These are phyloP conservation scores for Drosophila antonietae DNA, from an alignment of 2,888 invertebrate genomes.

Conservation along the genomic window DNA sequence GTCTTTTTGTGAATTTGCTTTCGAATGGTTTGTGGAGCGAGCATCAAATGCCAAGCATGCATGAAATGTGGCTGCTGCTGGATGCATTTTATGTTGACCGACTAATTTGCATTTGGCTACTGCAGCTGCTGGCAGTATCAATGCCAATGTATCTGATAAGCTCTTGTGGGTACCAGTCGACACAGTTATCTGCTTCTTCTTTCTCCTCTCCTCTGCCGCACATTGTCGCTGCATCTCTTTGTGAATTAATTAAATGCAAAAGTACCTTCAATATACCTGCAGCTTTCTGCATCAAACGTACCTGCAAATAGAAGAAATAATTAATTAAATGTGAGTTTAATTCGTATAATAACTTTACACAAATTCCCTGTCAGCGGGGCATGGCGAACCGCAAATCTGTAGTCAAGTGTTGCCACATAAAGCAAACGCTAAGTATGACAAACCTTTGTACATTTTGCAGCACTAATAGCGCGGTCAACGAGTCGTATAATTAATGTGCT, in stretches of 20 bases:
- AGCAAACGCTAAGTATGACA: conserved; percentile 57
- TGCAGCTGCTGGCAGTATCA: conserved; percentile 17
- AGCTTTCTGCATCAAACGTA: conserved; percentile 31
- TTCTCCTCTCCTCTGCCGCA: neutral
- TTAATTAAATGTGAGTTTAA: conserved; percentile 14
- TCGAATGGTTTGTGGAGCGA: neutral
- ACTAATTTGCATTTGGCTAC: conserved; percentile 71
- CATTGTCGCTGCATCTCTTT: neutral
- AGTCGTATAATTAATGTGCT: conserved; percentile 77
- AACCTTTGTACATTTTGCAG: conserved; percentile 72
- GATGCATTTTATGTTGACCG: conserved; percentile 44
- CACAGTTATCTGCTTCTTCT: conserved; percentile 1
- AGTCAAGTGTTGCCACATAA: conserved; percentile 24
- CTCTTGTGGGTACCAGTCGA: conserved; percentile 42
- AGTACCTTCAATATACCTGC: conserved; percentile 11
- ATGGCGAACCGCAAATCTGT: conserved; percentile 6
- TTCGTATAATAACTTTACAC: conserved; percentile 5
- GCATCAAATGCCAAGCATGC: conserved; percentile 51
- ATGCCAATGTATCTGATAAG: conserved; percentile 28
- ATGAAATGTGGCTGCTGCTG: conserved; percentile 65
- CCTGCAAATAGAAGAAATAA: conserved; percentile 43
- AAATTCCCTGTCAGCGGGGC: neutral
- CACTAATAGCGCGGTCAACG: conserved; percentile 75
- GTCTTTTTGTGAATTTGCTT: conserved; percentile 21
- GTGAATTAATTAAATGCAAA: conserved; percentile 23